Conservation (phyloP, 2,888 invertebrate genomes). For the Neuroscelio doddi region DNA sequence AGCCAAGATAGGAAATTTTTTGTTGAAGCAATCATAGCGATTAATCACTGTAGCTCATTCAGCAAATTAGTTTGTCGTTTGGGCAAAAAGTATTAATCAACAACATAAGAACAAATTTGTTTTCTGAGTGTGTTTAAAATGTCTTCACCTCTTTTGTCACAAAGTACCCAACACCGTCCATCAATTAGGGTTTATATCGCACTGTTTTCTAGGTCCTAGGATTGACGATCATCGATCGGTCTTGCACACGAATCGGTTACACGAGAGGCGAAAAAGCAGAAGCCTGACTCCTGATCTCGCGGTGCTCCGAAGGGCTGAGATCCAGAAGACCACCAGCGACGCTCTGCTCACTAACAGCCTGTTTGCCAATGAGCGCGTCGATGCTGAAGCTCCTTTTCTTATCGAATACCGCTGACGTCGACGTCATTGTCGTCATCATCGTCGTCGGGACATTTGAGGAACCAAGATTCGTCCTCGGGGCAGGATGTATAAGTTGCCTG, state of each 20-base stretch:
- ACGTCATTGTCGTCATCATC: slow-evolving; percentile 42
- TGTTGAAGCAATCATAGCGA: too few species aligned
- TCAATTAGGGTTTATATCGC: too few species aligned
- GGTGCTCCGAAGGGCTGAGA: slow-evolving; percentile 68
- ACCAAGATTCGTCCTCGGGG: slow-evolving; percentile 60
- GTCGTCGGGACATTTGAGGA: slow-evolving; percentile 37
- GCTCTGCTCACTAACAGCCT: slow-evolving; percentile 57
- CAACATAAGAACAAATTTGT: too few species aligned
- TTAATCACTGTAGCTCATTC: too few species aligned
- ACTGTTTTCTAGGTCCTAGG: too few species aligned
- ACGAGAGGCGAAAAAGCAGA: slow-evolving; percentile 82
- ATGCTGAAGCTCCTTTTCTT: slow-evolving; percentile 74
- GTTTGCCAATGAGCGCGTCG: slow-evolving; percentile 75
- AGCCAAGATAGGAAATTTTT: too few species aligned
- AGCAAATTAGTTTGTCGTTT: too few species aligned
- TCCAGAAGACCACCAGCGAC: slow-evolving; percentile 63
- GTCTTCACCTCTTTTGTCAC: too few species aligned
- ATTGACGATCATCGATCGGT: too few species aligned
- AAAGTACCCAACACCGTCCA: too few species aligned
- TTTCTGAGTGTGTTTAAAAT: too few species aligned
- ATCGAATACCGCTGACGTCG: slow-evolving; percentile 53
- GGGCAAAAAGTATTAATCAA: too few species aligned
- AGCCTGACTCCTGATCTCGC: slow-evolving; percentile 73
- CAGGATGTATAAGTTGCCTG: slow-evolving; percentile 64
- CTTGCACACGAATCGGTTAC: slow-evolving; percentile 48